Base-by-base conservation (phyloP, 1,140 invertebrate genomes). In the Chrysopa pallens region DNA sequence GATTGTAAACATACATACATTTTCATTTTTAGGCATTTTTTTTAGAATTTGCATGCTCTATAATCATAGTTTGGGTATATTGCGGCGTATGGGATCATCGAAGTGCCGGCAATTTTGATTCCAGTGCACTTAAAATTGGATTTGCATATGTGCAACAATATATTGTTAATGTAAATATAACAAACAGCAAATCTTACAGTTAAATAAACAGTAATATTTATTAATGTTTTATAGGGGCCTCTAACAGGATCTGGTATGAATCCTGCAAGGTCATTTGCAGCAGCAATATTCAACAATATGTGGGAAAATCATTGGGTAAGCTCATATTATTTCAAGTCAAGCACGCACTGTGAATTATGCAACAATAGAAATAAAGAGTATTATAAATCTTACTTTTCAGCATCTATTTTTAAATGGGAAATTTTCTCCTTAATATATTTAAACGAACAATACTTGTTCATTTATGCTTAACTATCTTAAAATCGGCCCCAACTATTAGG, bases 201-300 rank as follows among this genome's bases (percentile, higher is more conserved):
- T 23, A 23, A 23, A 23, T 23, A 23, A 2, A n/a, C n/a, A n/a
- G n/a, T n/a, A n/a, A 23, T 23, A 23, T 23, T 23, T 23, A 23
- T 23, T 23, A 23, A 23, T 23, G 5, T 23, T 23, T 23, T 23
- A 23, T n/a, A 79, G 76, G 72, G 71, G n/a, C 73, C 74, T n/a
- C 77, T 71, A 48, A 84, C 82, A 4, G 80, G 81, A 0, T 78
- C 76, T 38, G 78, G 80, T 50, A 75, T 88, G 76, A 89, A 89
- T 52, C 83, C 85, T 0, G 84, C 80, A 0, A 72, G 84, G 49
- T 75, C 75, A 29, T 73, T 89, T 36, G 84, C 69, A 1, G 84
- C 84, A 0, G 84, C 81, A 0, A 48, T 86, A 6, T 74, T 84
- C 52, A 76, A 75, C 36, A 68, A 67, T 2, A 58, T 66, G 36